Evolutionary conservation across 2,888 invertebrate genomes (phyloP).

Genomic region (Phania funesta): DNA sequence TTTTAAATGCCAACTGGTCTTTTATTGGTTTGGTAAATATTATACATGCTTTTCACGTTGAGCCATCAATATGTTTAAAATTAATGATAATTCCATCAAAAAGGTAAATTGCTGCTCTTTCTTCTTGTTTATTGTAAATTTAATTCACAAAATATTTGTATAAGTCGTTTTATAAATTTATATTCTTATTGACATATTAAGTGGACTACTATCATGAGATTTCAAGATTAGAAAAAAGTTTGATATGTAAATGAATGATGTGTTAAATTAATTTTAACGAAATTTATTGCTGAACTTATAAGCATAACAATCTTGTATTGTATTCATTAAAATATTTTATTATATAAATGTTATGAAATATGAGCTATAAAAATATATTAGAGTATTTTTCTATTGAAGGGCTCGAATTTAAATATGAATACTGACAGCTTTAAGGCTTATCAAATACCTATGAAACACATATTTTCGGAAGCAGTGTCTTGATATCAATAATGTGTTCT

Average conservation of each 20-base stretch:
- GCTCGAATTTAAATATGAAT: no score
- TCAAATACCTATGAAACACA: no score
- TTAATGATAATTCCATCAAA: constrained; percentile 57
- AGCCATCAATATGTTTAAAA: constrained; percentile 56
- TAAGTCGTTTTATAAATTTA: constrained; percentile 16
- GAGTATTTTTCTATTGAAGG: no score
- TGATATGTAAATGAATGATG: neutral
- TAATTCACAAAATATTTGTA: constrained; percentile 40
- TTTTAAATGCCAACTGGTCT: constrained; percentile 12
- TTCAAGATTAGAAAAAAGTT: no score
- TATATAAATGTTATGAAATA: neutral
- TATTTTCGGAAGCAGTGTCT: no score
- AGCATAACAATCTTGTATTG: neutral
- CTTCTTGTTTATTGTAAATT: constrained; percentile 32
- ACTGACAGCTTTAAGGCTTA: no score
- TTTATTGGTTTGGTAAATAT: constrained; percentile 4
- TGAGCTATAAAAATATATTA: no score
- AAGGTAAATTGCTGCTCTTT: constrained; percentile 39
- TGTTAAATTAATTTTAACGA: constrained; percentile 12
- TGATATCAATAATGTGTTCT: no score
- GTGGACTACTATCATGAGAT: no score
- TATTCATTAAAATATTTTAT: neutral
- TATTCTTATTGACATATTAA: constrained; percentile 16
- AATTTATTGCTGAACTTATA: neutral
- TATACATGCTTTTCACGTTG: constrained; percentile 63